Base-by-base conservation (phyloP, 1,140 invertebrate species). In the Orchestia grillus region DNA sequence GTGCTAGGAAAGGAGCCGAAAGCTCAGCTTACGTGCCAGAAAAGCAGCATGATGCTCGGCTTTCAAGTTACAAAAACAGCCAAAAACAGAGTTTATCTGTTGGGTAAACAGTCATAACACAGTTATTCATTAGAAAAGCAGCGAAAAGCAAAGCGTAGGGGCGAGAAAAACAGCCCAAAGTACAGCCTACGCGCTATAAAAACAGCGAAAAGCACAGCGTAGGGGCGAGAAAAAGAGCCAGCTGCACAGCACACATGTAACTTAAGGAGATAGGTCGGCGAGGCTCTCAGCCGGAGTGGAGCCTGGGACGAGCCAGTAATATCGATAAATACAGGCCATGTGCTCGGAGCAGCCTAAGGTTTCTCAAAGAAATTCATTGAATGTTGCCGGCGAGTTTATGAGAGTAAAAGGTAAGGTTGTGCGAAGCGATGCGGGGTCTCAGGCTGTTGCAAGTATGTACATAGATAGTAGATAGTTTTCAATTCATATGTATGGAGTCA, bases 251-350 rank as follows among this genome's bases (percentile, higher is more conserved):
- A 28, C 62, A 36, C 62, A 28, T 77, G 62, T 77, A 77, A 77
- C 62, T 19, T 28, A 3, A 77, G 62, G 15, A 77, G 62, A 77
- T 77, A 90, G 42, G 41, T 90, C 41, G 88, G n/a, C 41, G 15
- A 90, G 41, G 88, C 92, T 94, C 36, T 94, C 44, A 94, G 44
- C 92, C 23, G 1, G 44, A 90, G 88, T 90, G 88, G 88, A 90
- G 4, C 88, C 28, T 4, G n/a, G 88, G 15, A 44, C 41, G n/a
- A 42, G 88, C 43, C 6, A 19, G 92, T 94, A 94, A 94, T 94
- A 94, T 94, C 92, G 92, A 94, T 94, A 94, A 94, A 94, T 94
- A 44, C 92, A n/a, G 44, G 92, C 92, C 92, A 94, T 94, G 43
- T 94, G 92, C 43, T 94, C 43, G 19, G 44, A 47, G 92, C 43